Evolutionary conservation across 2,888 invertebrate species (phyloP), one percentile per base, ranked within the genome.

Genomic region (Leptinotarsa juncta): DNA sequence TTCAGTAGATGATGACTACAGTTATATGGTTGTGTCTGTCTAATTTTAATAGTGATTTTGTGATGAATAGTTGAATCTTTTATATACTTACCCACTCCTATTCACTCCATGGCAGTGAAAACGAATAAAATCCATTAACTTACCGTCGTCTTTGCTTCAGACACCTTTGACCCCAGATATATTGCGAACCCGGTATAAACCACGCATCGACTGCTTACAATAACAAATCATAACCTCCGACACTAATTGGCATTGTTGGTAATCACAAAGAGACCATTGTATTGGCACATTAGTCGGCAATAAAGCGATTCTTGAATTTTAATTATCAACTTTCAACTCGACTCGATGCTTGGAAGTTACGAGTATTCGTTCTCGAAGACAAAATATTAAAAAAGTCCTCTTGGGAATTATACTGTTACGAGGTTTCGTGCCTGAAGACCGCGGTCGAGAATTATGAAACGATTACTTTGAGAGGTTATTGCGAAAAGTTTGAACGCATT

Each of bases 241-340:
- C 57, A 69, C 48, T 57, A 69, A 69, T 69, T 69, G 68, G 68
- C 48, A 69, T 69, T 69, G 68, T 69, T 69, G 48, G 57, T 69
- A 57, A 69, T 48, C 55, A 69, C 68, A 69, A 69, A 69, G 68
- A 23, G 55, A 18, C 53, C 57, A 69, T 69, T 69, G 57, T 69
- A 57, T 32, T 32, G 32, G 42, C 16, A 20, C 26, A 69, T 69
- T 57, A 57, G 49, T 15, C 5, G 68, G 18, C 42, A 51, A 51
- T 55, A 57, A 57, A 48, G 55, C 68, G 57, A 57, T 57, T 62
- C 32, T 62, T 16, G 62, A 32, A 62, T 62, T 62, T 62, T 32
- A 62, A 62, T 62, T 62, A 32, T 62, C 26, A 32, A 62, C 62
- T 62, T 62, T 32, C 62, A 62, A 62, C 26, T 62, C 62, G 26